Evolutionary conservation across 2,113 vertebrate species (phyloP).

Genomic region (Odocoileus hemionus): DNA sequence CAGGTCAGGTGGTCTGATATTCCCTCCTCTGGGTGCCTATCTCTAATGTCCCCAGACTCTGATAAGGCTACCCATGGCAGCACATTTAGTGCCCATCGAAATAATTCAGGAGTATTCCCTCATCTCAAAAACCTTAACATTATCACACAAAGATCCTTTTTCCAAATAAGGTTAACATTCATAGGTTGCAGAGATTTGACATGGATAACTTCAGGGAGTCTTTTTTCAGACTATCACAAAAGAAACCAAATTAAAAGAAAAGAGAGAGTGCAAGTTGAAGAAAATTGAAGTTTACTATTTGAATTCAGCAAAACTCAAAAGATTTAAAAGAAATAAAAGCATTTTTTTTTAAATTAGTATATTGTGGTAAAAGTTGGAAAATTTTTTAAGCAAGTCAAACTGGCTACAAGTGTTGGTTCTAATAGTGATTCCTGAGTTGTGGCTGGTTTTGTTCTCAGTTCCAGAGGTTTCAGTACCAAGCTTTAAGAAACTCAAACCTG

Average conservation of each 20-base stretch:
- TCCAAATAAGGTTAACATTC: background rate
- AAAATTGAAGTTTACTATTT: background rate
- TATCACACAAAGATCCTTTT: background rate
- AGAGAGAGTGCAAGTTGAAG: background rate
- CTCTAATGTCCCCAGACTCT: background rate
- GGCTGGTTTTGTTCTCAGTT: background rate
- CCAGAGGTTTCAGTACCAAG: slow-evolving; percentile 1
- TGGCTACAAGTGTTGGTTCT: background rate
- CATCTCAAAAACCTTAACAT: background rate
- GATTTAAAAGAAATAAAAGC: background rate
- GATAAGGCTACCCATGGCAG: background rate
- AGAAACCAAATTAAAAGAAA: background rate
- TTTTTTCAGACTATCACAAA: background rate
- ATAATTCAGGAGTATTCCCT: background rate
- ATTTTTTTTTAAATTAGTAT: accelerated
- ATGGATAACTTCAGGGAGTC: background rate
- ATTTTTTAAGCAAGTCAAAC: background rate
- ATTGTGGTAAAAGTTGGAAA: slow-evolving; percentile 25
- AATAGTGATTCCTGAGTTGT: background rate
- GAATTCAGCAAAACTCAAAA: background rate
- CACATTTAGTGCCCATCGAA: background rate
- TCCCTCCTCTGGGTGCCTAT: background rate
- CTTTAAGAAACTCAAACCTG: background rate
- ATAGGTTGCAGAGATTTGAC: background rate
- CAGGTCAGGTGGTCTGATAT: background rate